Base-by-base conservation (phyloP, 2,888 invertebrate genomes). In the Argyresthia albistria region DNA sequence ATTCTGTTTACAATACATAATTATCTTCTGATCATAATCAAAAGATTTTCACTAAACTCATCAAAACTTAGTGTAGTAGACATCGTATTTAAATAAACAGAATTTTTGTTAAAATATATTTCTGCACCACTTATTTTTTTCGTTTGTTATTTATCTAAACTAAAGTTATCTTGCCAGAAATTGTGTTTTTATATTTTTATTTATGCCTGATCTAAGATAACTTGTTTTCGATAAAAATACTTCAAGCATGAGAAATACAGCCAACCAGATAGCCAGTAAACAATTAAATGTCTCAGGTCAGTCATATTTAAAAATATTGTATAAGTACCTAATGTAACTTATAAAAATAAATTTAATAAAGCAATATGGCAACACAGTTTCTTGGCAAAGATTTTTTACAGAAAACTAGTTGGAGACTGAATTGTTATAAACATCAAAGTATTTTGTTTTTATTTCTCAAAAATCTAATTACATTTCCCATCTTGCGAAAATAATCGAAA, bases 221-320 rank as follows among this genome's bases (percentile, higher is more conserved):
- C 60, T 16, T 35, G 12, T 47, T 11, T 35, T 70, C 73, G 73
- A 77, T 75, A 80, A 75, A 80, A 75, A 64, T 69, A 62, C 54
- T 64, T 71, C 73, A 81, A 83, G 81, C 80, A 66, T 73, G 73
- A 76, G 73, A 79, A 73, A 76, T 80, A 80, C 80, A 82, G 79
- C 76, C 77, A 80, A 75, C 76, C 71, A 74, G 63, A 69, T 74
- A 81, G 73, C 71, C 70, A 47, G 66, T 66, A 62, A 60, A 25
- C 25, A 25, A 25, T 25, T 25, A 2, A 25, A 25, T 25, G 3
- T 6, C 25, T 25, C 2, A 25, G 25, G 6, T 25, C 25, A 25
- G 25, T 25, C 6, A 25, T 25, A 25, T 25, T 25, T 25, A n/a
- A n/a, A n/a, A n/a, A n/a, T n/a, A n/a, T n/a, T n/a, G 2, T 25